Conservation (phyloP, 53 echinoderm and acorn worm genomes). For the Astropecten irregularis region DNA sequence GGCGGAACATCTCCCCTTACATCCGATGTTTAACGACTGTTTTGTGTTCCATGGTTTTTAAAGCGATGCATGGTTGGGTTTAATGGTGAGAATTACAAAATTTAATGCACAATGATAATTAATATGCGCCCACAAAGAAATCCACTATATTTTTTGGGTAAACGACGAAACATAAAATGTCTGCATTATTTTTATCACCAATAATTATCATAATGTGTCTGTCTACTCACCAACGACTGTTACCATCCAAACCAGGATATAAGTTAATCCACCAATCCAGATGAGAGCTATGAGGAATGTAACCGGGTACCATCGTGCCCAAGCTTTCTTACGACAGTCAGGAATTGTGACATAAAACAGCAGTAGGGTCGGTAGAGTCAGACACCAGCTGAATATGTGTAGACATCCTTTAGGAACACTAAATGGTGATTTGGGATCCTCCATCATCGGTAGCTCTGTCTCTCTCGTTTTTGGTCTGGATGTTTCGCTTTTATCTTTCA, state of each 20-base stretch:
- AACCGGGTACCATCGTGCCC: slow-evolving; percentile 73
- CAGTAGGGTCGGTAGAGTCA: slow-evolving; percentile 66
- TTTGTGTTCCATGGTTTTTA: too few species aligned
- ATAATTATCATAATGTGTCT: too few species aligned
- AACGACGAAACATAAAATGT: too few species aligned
- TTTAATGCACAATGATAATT: too few species aligned
- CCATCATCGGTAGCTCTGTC: not conserved
- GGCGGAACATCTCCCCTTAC: too few species aligned
- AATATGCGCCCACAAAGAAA: too few species aligned
- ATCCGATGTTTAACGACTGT: too few species aligned
- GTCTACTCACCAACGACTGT: slow-evolving; percentile 80
- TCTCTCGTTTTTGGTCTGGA: not conserved
- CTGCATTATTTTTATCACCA: too few species aligned
- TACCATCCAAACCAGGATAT: slow-evolving; percentile 92
- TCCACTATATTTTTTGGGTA: too few species aligned
- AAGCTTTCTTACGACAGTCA: slow-evolving; percentile 74
- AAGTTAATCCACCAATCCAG: slow-evolving; percentile 84
- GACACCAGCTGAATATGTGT: slow-evolving; percentile 50
- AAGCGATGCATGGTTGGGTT: too few species aligned
- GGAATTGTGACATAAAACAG: slow-evolving; percentile 82
- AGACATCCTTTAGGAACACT: slow-evolving; percentile 59
- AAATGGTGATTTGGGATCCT: slow-evolving; percentile 66
- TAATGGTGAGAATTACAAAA: too few species aligned
- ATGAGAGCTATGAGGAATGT: slow-evolving; percentile 74
- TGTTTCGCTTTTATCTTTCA: slow-evolving; percentile 34